Evolutionary conservation across 2,113 vertebrate species (phyloP), one percentile per base, ranked within the genome.

Genomic region (Elephantulus edwardii): DNA sequence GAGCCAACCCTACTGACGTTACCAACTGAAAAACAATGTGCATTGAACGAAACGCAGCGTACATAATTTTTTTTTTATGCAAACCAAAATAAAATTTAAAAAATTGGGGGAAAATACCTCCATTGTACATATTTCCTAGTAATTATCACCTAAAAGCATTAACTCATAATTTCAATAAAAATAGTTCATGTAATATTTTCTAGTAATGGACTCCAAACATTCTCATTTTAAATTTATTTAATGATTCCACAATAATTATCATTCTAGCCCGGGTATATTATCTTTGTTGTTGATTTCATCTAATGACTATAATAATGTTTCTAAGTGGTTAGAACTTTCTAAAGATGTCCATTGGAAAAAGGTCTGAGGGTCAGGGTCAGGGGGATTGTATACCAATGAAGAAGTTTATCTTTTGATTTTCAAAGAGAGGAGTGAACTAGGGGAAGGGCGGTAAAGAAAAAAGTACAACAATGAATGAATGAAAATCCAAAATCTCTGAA

Each of bases 211-310:
- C 80, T 84, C 24, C 48, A 26, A 89, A n/a, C 28, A 58, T 88
- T 70, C 68, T 84, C 52, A 30, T 70, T 79, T 84, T 70, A 87
- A 52, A 30, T 30, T 6, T 60, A 71, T 78, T 91, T 71, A 54
- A 74, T n/a, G n/a, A 72, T 79, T 46, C 30, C 5, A 64, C 44
- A 77, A 16, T 74, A 85, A 82, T 75, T 92, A 94, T 90, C 33
- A 52, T 64, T 81, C 9, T 5, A 80, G n/a, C 24, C 78, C 22
- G 22, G 83, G 4, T 50, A 1, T 83, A 83, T 60, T 22, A 56
- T 90, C 56, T 58, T 88, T 88, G 60, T 64, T 56, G 30, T 56
- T 82, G 81, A 84, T 86, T 93, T 95, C 91, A 38, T 56, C 86
- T 42, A 68, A 17, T 88, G 72, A 11, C 19, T 75, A 81, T 87